A percentile compares a stretch with the other conserved stretches of the same genome.
phyloP scores from a whole-genome alignment of 2,113 vertebrate species.

The Illadopsis cleaveri region DNA sequence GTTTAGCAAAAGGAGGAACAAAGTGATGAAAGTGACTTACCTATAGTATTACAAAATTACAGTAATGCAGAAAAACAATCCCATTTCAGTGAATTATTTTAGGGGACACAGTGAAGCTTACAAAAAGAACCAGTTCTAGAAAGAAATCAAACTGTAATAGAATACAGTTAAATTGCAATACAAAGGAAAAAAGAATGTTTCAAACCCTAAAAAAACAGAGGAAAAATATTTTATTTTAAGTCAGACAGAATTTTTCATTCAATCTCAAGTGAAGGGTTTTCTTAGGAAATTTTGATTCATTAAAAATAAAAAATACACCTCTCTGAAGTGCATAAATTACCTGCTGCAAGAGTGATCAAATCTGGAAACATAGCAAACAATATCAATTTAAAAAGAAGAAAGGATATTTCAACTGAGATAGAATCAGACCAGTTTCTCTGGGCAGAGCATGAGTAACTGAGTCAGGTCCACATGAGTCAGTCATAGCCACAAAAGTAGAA shows the following conservation, averaged over 20 bases:
- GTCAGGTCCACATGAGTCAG: neutral
- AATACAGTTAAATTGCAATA: neutral
- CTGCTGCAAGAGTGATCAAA: neutral
- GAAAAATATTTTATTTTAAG: neutral
- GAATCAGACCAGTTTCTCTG: neutral
- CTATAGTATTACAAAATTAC: neutral
- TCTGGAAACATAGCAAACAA: neutral
- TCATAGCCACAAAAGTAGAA: conserved; percentile 33
- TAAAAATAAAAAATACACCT: neutral
- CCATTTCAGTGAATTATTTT: neutral
- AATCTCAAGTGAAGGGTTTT: neutral
- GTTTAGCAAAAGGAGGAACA: neutral
- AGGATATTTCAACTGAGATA: neutral
- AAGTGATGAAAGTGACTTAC: neutral
- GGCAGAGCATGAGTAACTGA: conserved; percentile 1
- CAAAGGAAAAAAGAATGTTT: neutral
- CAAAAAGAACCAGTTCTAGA: neutral
- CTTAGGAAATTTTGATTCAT: neutral
- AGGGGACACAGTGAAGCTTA: neutral
- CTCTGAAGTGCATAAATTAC: neutral
- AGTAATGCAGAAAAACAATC: neutral
- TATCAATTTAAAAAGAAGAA: neutral
- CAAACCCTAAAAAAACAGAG: neutral
- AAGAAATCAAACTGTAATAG: neutral
- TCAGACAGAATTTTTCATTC: neutral